A percentile compares a stretch with the other conserved stretches of the same genome.
Conservation (phyloP, 2,797 vertebrate species). For the Spheniscus humboldti region DNA sequence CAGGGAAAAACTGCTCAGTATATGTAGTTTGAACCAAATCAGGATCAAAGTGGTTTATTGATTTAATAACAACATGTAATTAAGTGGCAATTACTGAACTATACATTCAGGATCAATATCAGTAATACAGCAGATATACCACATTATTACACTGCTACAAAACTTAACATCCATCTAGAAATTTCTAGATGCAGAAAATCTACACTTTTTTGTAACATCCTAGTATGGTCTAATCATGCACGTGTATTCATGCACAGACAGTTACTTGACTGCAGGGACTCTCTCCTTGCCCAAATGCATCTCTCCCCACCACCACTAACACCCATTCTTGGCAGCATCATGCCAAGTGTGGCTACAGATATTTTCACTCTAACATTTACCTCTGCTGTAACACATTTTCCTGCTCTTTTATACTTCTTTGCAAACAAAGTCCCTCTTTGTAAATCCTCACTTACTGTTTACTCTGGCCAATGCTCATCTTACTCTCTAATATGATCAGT, state of each 20-base stretch:
- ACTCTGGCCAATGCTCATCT: background rate
- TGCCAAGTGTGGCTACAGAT: accelerated
- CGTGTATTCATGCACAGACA: accelerated
- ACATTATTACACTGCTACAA: background rate
- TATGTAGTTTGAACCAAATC: background rate
- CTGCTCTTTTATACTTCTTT: background rate
- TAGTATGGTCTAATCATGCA: background rate
- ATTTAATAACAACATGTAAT: background rate
- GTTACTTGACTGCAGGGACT: accelerated
- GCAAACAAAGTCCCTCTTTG: background rate
- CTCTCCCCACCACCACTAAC: background rate
- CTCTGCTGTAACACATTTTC: background rate
- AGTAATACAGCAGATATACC: background rate
- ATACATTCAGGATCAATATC: background rate
- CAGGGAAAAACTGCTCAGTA: background rate
- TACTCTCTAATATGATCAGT: background rate
- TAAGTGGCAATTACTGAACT: background rate
- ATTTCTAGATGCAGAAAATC: background rate
- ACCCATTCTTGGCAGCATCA: background rate
- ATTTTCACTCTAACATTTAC: background rate
- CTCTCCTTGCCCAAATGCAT: background rate
- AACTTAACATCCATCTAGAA: background rate
- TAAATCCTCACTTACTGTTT: background rate
- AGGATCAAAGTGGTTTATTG: background rate
- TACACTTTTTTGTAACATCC: background rate